Evolutionary conservation across 2,888 invertebrate species (phyloP).

Genomic region (Scaeva pyrastri): DNA sequence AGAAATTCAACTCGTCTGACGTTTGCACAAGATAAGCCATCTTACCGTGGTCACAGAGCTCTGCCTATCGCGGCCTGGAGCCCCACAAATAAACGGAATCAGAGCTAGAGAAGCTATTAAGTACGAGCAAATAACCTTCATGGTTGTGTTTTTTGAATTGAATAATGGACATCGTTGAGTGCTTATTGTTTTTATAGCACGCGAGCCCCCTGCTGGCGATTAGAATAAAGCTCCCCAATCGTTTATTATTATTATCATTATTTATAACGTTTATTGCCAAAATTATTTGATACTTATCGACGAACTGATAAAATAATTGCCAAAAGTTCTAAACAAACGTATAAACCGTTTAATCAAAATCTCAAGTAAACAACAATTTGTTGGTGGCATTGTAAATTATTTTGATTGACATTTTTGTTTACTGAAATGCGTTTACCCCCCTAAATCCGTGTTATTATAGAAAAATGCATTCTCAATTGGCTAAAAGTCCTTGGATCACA

Average conservation of each 20-base stretch:
- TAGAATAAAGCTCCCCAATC: not conserved
- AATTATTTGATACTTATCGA: not conserved
- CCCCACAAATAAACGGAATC: constrained; percentile 26
- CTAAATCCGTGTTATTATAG: no score
- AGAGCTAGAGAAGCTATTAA: constrained; percentile 14
- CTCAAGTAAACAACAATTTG: not conserved
- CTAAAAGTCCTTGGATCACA: no score
- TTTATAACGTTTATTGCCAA: constrained; percentile 1
- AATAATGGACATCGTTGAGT: not conserved
- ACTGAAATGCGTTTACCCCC: not conserved
- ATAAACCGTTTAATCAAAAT: not conserved
- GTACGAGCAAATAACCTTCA: constrained; percentile 37
- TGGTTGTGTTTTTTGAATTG: constrained; percentile 29
- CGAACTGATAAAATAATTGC: not conserved
- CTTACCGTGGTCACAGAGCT: constrained; percentile 79
- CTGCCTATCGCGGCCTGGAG: constrained; percentile 35
- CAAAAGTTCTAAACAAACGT: not conserved
- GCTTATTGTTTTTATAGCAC: constrained; percentile 21
- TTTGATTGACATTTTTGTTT: not conserved
- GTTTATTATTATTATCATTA: not conserved
- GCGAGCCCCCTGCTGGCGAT: constrained; percentile 4
- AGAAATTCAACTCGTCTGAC: not conserved
- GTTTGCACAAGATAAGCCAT: not conserved
- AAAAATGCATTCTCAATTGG: no score
- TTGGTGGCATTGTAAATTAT: not conserved